Percentiles rank a stretch among this genome's conserved stretches.
Evolutionary conservation across 2,888 invertebrate species (phyloP).

Genomic region (Caenorhabditis sp.): DNA sequence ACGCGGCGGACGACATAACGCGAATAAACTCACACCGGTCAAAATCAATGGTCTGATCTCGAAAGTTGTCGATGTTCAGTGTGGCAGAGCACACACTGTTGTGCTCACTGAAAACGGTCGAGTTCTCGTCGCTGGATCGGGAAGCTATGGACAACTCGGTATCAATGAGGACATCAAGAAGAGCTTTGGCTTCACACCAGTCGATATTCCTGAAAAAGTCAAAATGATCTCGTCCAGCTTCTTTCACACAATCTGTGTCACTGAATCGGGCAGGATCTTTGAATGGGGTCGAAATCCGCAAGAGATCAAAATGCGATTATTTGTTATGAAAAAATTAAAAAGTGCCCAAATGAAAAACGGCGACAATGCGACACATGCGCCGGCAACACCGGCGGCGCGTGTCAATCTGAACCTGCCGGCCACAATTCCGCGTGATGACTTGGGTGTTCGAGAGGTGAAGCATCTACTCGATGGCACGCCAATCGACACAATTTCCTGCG

Average conservation of each 20-base stretch:
- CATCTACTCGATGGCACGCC: slow-evolving; percentile 43
- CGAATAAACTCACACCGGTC: slow-evolving; percentile 24
- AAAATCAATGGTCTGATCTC: slow-evolving; percentile 35
- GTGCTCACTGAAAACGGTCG: slow-evolving; percentile 42
- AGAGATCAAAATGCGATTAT: slow-evolving; percentile 59
- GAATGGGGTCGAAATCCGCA: slow-evolving; percentile 67
- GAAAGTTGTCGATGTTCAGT: slow-evolving; percentile 32
- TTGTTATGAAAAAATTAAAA: slow-evolving; percentile 51
- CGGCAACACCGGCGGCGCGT: slow-evolving; percentile 15
- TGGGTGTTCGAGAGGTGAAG: slow-evolving; percentile 45
- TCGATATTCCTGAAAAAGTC: slow-evolving; percentile 4
- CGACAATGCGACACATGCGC: not conserved
- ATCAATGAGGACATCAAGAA: slow-evolving; percentile 50
- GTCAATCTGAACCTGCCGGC: slow-evolving; percentile 41
- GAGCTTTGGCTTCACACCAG: slow-evolving; percentile 30
- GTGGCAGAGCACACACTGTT: slow-evolving; percentile 55
- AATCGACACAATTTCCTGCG: slow-evolving; percentile 51
- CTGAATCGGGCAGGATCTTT: slow-evolving; percentile 43
- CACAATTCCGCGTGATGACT: slow-evolving; percentile 51
- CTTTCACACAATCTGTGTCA: slow-evolving; percentile 63
- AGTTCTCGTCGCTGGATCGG: slow-evolving; percentile 37
- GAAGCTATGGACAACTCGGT: slow-evolving; percentile 56
- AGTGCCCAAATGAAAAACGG: slow-evolving; percentile 39
- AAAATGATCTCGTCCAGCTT: slow-evolving; percentile 17
- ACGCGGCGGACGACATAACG: slow-evolving; percentile 25